These are phyloP conservation scores for Nemoura dubitans DNA, from an alignment of 2,888 invertebrate species.

Conservation along the genomic window DNA sequence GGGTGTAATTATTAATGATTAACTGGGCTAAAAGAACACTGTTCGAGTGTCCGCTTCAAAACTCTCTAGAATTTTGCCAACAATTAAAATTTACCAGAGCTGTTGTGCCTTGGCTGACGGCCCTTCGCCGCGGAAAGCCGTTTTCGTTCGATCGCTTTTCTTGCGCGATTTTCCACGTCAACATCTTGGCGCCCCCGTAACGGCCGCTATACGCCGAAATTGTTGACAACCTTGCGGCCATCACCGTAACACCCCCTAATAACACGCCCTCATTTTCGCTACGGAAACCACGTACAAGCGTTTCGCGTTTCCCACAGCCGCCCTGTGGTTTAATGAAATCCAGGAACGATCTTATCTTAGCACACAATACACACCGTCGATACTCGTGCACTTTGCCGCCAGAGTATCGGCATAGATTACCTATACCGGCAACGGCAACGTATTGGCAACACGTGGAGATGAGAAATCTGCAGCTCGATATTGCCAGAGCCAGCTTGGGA, in stretches of 20 bases:
- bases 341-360: not conserved
- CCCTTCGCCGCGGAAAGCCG: not conserved
- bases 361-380: not conserved
- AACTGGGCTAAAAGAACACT: not conserved
- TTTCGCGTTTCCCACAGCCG: not conserved
- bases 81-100: not conserved
- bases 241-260: not conserved
- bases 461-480: not conserved
- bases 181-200: not conserved
- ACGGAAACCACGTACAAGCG: not conserved
- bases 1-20: not conserved
- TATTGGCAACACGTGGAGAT: not conserved
- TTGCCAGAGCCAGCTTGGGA: not conserved
- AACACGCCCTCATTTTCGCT: not conserved
- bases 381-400: not conserved
- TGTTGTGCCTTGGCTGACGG: not conserved
- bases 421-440: not conserved
- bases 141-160: not conserved
- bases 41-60: not conserved
- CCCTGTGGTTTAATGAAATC: not conserved
- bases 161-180: not conserved
- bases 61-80: not conserved
- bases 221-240: not conserved
- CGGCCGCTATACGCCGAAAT: too few relatives aligned
- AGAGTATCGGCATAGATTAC: not conserved